Evolutionary conservation across 2,888 invertebrate genomes (phyloP).

Genomic region (Drosophila setosimentum): DNA sequence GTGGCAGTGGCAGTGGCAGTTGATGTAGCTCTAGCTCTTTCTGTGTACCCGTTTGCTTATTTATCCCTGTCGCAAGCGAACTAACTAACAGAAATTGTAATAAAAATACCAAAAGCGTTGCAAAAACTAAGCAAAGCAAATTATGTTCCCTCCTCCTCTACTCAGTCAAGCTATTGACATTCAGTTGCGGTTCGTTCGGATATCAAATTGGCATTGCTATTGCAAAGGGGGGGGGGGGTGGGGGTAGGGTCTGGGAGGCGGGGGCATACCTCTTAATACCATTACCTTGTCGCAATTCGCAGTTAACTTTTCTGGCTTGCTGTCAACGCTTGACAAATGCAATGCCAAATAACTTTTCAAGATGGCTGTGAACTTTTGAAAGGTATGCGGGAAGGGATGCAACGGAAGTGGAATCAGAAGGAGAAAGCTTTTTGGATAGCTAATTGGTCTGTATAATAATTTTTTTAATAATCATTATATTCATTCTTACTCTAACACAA

Average conservation of each 20-base stretch:
- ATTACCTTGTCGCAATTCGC: slow-evolving; percentile 22
- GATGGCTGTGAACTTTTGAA: neutral
- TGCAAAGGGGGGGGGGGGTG: neutral
- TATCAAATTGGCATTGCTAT: slow-evolving; percentile 41
- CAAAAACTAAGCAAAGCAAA: slow-evolving; percentile 80
- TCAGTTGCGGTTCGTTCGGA: slow-evolving; percentile 54
- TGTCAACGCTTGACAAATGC: slow-evolving; percentile 17
- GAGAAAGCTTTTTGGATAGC: too few relatives aligned
- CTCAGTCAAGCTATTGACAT: slow-evolving; percentile 65
- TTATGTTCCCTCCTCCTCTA: slow-evolving; percentile 47
- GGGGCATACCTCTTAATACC: neutral
- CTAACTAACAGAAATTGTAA: slow-evolving; percentile 78
- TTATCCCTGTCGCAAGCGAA: slow-evolving; percentile 45
- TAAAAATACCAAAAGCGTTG: slow-evolving; percentile 80
- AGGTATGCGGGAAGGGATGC: neutral
- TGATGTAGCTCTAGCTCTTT: neutral
- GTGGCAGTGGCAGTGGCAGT: neutral
- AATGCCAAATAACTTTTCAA: slow-evolving; percentile 1
- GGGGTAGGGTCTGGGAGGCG: too few relatives aligned
- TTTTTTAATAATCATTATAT: neutral
- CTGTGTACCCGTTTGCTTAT: slow-evolving; percentile 28
- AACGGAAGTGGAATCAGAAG: neutral
- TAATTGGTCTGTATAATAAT: neutral
- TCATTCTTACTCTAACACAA: too few relatives aligned
- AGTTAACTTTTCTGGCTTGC: slow-evolving; percentile 15